Evolutionary conservation across 2,113 vertebrate species (phyloP).

Genomic region (Polypterus senegalus): DNA sequence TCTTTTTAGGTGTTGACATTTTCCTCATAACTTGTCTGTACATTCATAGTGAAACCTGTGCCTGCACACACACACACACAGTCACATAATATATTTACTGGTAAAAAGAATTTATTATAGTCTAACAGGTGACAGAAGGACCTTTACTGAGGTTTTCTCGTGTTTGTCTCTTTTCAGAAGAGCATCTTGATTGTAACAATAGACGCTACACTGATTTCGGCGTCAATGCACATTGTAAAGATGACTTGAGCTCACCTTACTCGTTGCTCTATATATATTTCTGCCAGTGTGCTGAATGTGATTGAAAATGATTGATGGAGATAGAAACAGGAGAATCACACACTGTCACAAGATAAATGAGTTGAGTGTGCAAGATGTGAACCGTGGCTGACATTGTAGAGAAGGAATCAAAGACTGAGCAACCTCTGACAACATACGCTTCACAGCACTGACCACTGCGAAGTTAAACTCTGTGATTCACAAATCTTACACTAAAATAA

Average conservation of each 20-base stretch:
- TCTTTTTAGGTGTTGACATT: too few relatives aligned
- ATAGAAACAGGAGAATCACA: slow-evolving; percentile 43
- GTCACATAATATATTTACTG: too few relatives aligned
- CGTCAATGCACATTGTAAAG: background rate
- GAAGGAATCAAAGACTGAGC: slow-evolving; percentile 53
- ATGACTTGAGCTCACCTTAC: background rate
- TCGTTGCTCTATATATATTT: background rate
- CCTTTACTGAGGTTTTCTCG: too few relatives aligned
- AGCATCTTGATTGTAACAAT: too few relatives aligned
- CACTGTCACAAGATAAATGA: slow-evolving; percentile 52
- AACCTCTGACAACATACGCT: slow-evolving; percentile 52
- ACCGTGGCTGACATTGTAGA: slow-evolving; percentile 48
- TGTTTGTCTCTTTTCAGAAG: too few relatives aligned
- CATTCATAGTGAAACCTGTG: too few relatives aligned
- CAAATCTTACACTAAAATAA: slow-evolving; percentile 55
- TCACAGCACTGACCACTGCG: slow-evolving; percentile 49
- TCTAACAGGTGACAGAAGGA: too few relatives aligned
- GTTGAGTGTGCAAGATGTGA: slow-evolving; percentile 44
- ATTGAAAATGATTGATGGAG: slow-evolving; percentile 42
- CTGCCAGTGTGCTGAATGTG: slow-evolving; percentile 24
- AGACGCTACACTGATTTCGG: too few relatives aligned
- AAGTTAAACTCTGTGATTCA: slow-evolving; percentile 43
- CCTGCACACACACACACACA: too few relatives aligned
- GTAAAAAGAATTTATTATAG: too few relatives aligned
- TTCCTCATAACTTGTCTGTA: too few relatives aligned